Evolutionary conservation across 2,888 invertebrate genomes (phyloP), one percentile per base, ranked within the genome.

Genomic region (Idaea aversata): DNA sequence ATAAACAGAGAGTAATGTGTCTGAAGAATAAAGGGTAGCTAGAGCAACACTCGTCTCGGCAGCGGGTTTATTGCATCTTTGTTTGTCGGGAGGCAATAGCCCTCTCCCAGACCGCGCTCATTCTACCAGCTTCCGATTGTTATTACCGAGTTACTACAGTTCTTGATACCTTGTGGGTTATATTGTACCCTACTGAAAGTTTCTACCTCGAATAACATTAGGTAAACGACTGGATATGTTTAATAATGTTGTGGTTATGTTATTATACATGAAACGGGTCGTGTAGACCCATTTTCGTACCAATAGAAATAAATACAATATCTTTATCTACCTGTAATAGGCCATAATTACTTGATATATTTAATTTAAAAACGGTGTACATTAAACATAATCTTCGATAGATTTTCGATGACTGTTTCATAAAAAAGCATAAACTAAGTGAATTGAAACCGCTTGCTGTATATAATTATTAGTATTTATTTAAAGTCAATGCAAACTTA

Each of bases 41-140:
- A 25, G 25, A 25, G 25, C 25, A 2, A 25, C 25, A 25, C 25
- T 25, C 25, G 25, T 25, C 25, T 25, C 25, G 25, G 25, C 25
- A 25, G 84, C 81, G 80, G 83, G 85, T 88, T 90, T 91, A 90
- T 91, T 91, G 89, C 90, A 86, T 87, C 86, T 86, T 79, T 91
- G 88, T 90, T 90, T 90, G 87, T 81, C 80, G 77, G 77, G 77
- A 80, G 82, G 85, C 89, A 88, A 89, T 87, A 88, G 86, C 75
- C 74, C 77, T 72, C 76, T 78, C 77, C 25, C 25, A 84, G 80
- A 81, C 80, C 83, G 79, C 77, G 74, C 78, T 84, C 82, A 84
- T 83, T 83, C 83, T 79, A 79, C 80, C 77, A 80, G 80, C 80
- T 87, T 89, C 88, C 88, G 88, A 86, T 88, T 86, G 88, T 84